phyloP scores from a whole-genome alignment of 2,888 invertebrate genomes.

The Incurvaria masculella region DNA sequence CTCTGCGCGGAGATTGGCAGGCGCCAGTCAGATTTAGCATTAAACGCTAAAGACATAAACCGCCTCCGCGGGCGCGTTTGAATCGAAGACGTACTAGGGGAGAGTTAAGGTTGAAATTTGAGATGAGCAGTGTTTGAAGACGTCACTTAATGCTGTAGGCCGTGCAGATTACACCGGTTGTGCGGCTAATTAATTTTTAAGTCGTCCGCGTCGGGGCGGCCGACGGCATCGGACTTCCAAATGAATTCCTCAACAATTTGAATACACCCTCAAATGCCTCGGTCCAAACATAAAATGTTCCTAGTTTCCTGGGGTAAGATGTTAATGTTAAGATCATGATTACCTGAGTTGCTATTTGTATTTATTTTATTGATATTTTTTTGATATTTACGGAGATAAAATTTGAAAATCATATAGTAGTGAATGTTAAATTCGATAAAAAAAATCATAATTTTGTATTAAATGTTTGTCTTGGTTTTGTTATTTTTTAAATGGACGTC shows the following conservation, averaged over 20 bases:
- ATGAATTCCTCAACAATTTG: conserved; percentile 42
- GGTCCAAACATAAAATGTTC: conserved; percentile 16
- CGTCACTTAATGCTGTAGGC: conserved; percentile 39
- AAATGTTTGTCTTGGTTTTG: too few species aligned
- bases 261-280: conserved; percentile 19
- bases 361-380: too few species aligned
- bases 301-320: conserved; percentile 30
- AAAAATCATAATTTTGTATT: too few species aligned
- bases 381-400: too few species aligned
- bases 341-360: too few species aligned
- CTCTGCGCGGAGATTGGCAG: conserved; percentile 33
- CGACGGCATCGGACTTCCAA: conserved; percentile 36
- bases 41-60: conserved; percentile 26
- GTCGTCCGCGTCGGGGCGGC: conserved; percentile 38
- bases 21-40: conserved; percentile 18
- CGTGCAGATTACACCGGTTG: conserved; percentile 50
- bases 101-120: conserved; percentile 29
- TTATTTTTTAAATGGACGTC: too few species aligned
- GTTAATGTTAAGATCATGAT: too few species aligned
- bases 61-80: conserved; percentile 18
- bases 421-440: too few species aligned
- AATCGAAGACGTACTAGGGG: conserved; percentile 29
- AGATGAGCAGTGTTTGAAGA: conserved; percentile 27
- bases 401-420: too few species aligned
- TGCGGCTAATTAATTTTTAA: conserved; percentile 58